Conservation (phyloP, 2,888 invertebrate genomes). For the Yponomeuta sedellus region DNA sequence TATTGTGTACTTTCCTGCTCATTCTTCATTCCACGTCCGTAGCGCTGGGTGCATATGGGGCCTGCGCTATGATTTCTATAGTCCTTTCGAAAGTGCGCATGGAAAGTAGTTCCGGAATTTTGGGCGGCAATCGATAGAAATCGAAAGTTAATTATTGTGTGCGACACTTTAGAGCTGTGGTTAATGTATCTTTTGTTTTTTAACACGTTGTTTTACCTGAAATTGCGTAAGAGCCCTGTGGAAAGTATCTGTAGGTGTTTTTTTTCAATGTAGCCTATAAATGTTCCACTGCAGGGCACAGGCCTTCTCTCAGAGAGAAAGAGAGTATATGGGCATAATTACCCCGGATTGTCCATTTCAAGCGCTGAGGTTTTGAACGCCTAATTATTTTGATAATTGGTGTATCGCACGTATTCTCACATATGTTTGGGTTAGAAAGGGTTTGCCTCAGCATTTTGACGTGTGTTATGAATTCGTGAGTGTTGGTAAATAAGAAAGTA, state of each 20-base stretch:
- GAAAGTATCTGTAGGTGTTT: too few species aligned
- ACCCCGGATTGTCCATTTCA: too few species aligned
- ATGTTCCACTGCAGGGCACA: too few species aligned
- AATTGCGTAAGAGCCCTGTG: not conserved
- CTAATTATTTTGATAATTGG: too few species aligned
- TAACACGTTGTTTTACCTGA: not conserved
- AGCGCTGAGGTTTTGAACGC: too few species aligned
- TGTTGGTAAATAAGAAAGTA: not conserved
- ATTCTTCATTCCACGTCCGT: constrained; percentile 54
- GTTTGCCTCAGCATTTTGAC: not conserved
- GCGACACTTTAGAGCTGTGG: not conserved
- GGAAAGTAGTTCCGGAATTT: constrained; percentile 68
- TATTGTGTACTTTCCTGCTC: constrained; percentile 62
- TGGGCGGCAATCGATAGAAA: constrained; percentile 50
- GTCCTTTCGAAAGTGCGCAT: constrained; percentile 64
- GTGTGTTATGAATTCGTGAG: not conserved
- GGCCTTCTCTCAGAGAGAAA: too few species aligned
- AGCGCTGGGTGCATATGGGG: constrained; percentile 42
- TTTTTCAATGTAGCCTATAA: too few species aligned
- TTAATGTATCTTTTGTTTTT: not conserved
- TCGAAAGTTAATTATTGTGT: constrained; percentile 22
- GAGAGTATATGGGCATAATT: too few species aligned
- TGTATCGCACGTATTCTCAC: not conserved
- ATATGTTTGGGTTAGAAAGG: not conserved
- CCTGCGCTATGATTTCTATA: constrained; percentile 65